phyloP scores from a whole-genome alignment of 2,797 vertebrate genomes.

The Toxotes lorentzi region DNA sequence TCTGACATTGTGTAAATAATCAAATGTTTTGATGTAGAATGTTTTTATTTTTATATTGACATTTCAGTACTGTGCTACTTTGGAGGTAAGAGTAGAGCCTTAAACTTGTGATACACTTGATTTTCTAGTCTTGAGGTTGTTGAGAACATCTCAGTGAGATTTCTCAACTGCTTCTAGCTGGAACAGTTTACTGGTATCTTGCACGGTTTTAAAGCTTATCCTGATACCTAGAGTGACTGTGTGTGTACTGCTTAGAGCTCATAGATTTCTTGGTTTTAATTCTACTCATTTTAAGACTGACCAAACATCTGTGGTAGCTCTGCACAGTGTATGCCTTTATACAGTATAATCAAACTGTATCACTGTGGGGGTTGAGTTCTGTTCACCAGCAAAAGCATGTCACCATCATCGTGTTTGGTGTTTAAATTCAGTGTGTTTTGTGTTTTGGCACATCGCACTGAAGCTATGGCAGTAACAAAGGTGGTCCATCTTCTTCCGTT shows the following conservation, averaged over 20 bases:
- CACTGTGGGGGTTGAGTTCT: constrained; percentile 43
- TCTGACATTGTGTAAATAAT: constrained; percentile 89
- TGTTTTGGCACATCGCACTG: constrained; percentile 8
- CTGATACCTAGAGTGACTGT: constrained; percentile 46
- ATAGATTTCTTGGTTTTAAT: constrained; percentile 42
- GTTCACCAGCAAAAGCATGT: constrained; percentile 42
- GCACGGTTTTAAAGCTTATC: constrained; percentile 74
- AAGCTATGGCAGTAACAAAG: constrained; percentile 6
- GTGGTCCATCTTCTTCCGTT: constrained; percentile 28
- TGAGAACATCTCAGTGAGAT: constrained; percentile 68
- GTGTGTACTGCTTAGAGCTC: constrained; percentile 29
- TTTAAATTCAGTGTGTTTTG: constrained; percentile 3
- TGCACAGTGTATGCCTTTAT: constrained; percentile 32
- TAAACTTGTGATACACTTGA: constrained; percentile 87
- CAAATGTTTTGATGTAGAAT: constrained; percentile 87
- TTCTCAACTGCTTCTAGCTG: constrained; percentile 56
- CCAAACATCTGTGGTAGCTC: constrained; percentile 66
- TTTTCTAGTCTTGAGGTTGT: constrained; percentile 87
- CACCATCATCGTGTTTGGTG: constrained; percentile 16
- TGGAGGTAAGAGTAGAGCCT: constrained; percentile 88
- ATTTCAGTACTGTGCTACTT: constrained; percentile 82
- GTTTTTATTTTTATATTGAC: constrained; percentile 89
- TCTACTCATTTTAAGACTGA: constrained; percentile 58
- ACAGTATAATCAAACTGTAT: constrained; percentile 31
- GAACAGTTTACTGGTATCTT: constrained; percentile 64